Conservation (phyloP, 2,888 invertebrate genomes). For the Sarcophaga carnaria region DNA sequence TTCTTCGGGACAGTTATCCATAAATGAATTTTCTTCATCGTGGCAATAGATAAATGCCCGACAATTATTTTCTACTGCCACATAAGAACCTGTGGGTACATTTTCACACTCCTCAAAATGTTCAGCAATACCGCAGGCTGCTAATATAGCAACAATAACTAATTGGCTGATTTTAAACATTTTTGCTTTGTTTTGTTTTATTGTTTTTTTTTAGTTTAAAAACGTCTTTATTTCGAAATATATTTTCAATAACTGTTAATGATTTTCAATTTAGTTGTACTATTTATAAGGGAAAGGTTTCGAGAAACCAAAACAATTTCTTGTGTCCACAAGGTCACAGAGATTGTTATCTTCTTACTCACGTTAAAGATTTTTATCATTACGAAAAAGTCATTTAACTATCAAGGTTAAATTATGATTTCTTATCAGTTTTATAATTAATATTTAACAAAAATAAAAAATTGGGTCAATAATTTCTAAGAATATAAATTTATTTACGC, state of each 20-base stretch:
- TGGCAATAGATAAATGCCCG: conserved; percentile 75
- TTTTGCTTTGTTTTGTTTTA: not conserved
- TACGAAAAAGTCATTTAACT: conserved; percentile 13
- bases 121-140: conserved; percentile 43
- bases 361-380: conserved; percentile 16
- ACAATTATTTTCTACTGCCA: conserved; percentile 73
- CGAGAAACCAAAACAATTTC: not conserved
- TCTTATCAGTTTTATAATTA: conserved; percentile 13
- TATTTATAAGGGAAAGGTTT: conserved; percentile 20
- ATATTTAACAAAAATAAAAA: not conserved
- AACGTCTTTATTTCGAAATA: not conserved
- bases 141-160: not conserved
- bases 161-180: not conserved
- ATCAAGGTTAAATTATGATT: conserved; percentile 11
- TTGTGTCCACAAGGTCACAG: conserved; percentile 26
- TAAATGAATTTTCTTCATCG: conserved; percentile 71
- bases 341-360: conserved; percentile 25
- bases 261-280: conserved; percentile 6
- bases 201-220: not conserved
- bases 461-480: conserved; percentile 28
- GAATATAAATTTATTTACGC: conserved; percentile 83
- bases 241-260: conserved; percentile 10
- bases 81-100: conserved; percentile 70
- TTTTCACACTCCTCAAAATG: conserved; percentile 73
- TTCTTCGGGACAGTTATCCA: conserved; percentile 73